These are phyloP conservation scores for Monopterus albus DNA, from an alignment of 2,113 vertebrate species.

Conservation along the genomic window DNA sequence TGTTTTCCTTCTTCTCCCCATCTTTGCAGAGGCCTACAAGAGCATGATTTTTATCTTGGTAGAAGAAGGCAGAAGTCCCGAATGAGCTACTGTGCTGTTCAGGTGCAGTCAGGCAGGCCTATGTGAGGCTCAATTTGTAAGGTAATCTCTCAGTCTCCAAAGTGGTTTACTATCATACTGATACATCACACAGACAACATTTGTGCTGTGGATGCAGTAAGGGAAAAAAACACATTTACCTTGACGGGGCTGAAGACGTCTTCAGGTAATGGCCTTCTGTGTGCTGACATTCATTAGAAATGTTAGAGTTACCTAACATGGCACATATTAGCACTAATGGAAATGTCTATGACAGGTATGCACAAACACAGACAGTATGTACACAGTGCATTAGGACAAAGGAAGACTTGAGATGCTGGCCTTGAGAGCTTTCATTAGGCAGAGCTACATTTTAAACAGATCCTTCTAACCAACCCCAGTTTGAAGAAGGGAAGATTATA, in stretches of 20 bases:
- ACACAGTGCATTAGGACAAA: slow-evolving; percentile 34
- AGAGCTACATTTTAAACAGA: slow-evolving; percentile 33
- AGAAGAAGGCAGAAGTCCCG: slow-evolving; percentile 29
- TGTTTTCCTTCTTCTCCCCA: slow-evolving; percentile 15
- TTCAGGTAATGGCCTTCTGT: slow-evolving; percentile 36
- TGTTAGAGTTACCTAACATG: slow-evolving; percentile 22
- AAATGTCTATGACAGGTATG: slow-evolving; percentile 54
- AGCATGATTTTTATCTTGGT: slow-evolving; percentile 54
- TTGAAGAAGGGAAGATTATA: slow-evolving; percentile 48
- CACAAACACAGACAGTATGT: slow-evolving; percentile 45
- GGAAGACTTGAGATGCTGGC: slow-evolving; percentile 24
- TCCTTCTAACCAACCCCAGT: slow-evolving; percentile 4
- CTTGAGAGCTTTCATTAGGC: slow-evolving; percentile 56
- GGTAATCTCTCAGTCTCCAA: slow-evolving; percentile 51
- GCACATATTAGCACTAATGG: slow-evolving; percentile 57
- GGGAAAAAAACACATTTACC: slow-evolving; percentile 58
- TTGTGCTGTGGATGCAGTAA: slow-evolving; percentile 22
- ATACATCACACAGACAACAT: slow-evolving; percentile 56
- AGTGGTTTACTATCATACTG: slow-evolving; percentile 42
- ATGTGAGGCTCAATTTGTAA: slow-evolving; percentile 56
- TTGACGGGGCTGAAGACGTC: slow-evolving; percentile 46
- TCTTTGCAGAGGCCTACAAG: slow-evolving; percentile 54
- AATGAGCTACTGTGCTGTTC: slow-evolving; percentile 78
- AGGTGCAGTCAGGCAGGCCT: slow-evolving; percentile 54
- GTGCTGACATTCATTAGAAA: slow-evolving; percentile 41